phyloP scores from a whole-genome alignment of 2,888 invertebrate species.

The Graphium colonna region DNA sequence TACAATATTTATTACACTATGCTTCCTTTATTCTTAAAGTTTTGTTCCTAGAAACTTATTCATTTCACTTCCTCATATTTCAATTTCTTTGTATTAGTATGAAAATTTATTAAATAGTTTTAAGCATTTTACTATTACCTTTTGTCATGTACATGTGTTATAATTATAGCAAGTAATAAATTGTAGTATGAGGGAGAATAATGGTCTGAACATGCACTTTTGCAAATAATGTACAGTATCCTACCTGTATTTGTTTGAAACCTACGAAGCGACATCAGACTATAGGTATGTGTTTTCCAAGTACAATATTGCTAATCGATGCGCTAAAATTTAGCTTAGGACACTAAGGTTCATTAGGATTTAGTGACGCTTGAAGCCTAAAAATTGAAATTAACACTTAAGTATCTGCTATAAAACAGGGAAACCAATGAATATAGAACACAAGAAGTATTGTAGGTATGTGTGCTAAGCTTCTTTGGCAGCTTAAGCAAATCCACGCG shows the following conservation, averaged over 20 bases:
- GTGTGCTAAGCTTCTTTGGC: constrained; percentile 23
- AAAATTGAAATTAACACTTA: background rate
- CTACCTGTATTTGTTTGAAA: constrained; percentile 11
- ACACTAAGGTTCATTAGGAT: constrained; percentile 25
- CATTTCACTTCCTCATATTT: constrained; percentile 19
- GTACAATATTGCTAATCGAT: constrained; percentile 26
- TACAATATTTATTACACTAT: constrained; percentile 23
- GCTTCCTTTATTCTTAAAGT: constrained; percentile 13
- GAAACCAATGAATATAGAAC: background rate
- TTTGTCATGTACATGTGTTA: background rate
- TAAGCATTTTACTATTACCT: background rate
- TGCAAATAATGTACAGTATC: background rate
- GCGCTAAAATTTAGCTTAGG: constrained; percentile 49
- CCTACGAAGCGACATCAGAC: background rate
- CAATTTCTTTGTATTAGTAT: background rate
- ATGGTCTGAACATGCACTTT: constrained; percentile 9
- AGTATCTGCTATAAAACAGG: background rate
- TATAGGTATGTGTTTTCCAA: constrained; percentile 20
- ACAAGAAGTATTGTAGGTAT: constrained; percentile 3
- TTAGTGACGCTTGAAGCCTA: constrained; percentile 20
- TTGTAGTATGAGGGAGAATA: constrained; percentile 17
- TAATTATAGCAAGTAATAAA: background rate
- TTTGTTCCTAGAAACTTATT: constrained; percentile 8
- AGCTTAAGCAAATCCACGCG: constrained; percentile 20
- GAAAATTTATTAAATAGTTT: background rate